Conservation (phyloP, 2,888 invertebrate genomes). For the Autographa gamma region DNA sequence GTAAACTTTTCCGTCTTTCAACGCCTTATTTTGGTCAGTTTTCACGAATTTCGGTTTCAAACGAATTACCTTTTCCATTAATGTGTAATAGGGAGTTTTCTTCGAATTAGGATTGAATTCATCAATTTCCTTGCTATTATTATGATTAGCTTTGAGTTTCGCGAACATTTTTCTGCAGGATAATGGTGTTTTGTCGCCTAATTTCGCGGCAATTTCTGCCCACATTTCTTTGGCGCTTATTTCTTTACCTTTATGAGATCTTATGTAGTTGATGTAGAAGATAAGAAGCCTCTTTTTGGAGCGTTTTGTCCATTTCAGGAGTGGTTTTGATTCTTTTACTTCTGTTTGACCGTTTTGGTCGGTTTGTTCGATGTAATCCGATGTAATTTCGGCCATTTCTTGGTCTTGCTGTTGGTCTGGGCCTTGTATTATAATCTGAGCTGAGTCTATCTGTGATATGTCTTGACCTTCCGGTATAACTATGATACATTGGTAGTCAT, state of each 20-base stretch:
- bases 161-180: slow-evolving; percentile 77
- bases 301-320: slow-evolving; percentile 74
- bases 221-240: slow-evolving; percentile 77
- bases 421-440: slow-evolving; percentile 65
- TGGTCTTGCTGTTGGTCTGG: slow-evolving; percentile 22
- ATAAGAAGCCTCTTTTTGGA: slow-evolving; percentile 74
- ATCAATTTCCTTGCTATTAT: slow-evolving; percentile 62
- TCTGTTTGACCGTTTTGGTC: slow-evolving; percentile 20
- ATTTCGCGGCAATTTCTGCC: slow-evolving; percentile 73
- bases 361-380: background rate
- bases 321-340: slow-evolving; percentile 39
- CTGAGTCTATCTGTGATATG: slow-evolving; percentile 64
- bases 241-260: slow-evolving; percentile 68
- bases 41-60: slow-evolving; percentile 74
- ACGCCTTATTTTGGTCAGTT: slow-evolving; percentile 56
- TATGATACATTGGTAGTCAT: slow-evolving; percentile 83
- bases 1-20: slow-evolving; percentile 65
- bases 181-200: slow-evolving; percentile 68
- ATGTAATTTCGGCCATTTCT: slow-evolving; percentile 22
- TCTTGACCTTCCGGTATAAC: slow-evolving; percentile 82
- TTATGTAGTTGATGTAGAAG: slow-evolving; percentile 76
- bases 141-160: slow-evolving; percentile 72
- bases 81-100: slow-evolving; percentile 61
- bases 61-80: slow-evolving; percentile 74
- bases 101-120: slow-evolving; percentile 44